A percentile compares a stretch with the other conserved stretches of the same genome.
These are phyloP conservation scores for Orchesella flavescens DNA, from an alignment of 2,888 invertebrate species.

Conservation along the genomic window DNA sequence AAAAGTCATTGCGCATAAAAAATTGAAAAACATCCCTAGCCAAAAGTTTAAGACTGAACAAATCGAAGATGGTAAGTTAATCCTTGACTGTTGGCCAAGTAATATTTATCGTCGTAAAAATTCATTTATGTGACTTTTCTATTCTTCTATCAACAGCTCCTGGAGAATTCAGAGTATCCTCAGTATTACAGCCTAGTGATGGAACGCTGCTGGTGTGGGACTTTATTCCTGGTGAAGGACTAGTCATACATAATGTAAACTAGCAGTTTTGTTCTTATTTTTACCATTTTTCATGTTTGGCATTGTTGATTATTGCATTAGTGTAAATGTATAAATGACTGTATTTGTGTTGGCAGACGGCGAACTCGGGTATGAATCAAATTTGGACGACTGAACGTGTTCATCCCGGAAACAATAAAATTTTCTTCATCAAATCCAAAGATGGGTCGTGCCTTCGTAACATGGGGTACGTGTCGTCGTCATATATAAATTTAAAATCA, in stretches of 20 bases:
- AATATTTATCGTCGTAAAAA: no score
- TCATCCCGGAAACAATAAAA: conserved; percentile 34
- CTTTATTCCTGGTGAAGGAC: conserved; percentile 45
- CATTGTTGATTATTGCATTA: background rate
- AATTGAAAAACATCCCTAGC: conserved; percentile 15
- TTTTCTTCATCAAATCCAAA: conserved; percentile 41
- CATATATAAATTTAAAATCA: background rate
- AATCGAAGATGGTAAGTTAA: conserved; percentile 49
- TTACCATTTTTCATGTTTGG: no score
- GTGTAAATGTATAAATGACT: background rate
- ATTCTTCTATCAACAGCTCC: no score
- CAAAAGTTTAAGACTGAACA: conserved; percentile 57
- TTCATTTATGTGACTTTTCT: no score
- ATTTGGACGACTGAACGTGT: conserved; percentile 50
- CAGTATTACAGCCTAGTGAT: conserved; percentile 38
- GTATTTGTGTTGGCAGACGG: conserved; percentile 16
- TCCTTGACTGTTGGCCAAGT: no score
- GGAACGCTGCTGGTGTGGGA: conserved; percentile 41
- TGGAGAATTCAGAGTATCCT: conserved; percentile 27
- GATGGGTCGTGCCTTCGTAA: conserved; percentile 40
- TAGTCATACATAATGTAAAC: conserved; percentile 48
- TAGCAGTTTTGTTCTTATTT: background rate
- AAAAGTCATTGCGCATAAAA: conserved; percentile 32
- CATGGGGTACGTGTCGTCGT: conserved; percentile 40
- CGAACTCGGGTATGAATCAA: conserved; percentile 35